These are phyloP conservation scores for Pontoporia blainvillei DNA, from an alignment of 2,113 vertebrate genomes.

Conservation along the genomic window DNA sequence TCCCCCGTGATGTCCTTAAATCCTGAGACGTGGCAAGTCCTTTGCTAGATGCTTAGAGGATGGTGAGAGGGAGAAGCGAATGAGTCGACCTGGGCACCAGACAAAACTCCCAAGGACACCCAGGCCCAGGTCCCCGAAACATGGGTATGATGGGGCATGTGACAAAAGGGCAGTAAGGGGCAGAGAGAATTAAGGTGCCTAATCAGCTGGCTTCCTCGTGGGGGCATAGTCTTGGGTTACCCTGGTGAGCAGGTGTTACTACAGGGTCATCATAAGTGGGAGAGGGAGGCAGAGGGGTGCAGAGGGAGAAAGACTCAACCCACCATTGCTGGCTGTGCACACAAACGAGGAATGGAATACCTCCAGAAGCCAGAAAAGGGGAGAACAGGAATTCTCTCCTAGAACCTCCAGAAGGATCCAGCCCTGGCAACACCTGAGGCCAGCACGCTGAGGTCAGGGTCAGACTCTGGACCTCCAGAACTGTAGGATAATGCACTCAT, in stretches of 20 bases:
- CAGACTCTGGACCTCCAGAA: no score
- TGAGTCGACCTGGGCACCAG: rapidly evolving
- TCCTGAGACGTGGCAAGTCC: not conserved
- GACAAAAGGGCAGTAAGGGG: no score
- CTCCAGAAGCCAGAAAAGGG: not conserved
- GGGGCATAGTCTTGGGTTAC: rapidly evolving
- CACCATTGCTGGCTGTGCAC: not conserved
- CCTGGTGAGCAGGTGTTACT: rapidly evolving
- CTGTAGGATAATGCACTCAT: rapidly evolving
- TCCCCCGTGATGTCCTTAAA: rapidly evolving
- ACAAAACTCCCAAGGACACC: not conserved
- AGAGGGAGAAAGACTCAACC: rapidly evolving
- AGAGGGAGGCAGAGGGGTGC: rapidly evolving
- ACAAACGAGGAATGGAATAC: not conserved
- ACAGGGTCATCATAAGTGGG: rapidly evolving
- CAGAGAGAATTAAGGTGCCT: not conserved
- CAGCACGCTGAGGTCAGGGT: no score
- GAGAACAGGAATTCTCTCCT: not conserved
- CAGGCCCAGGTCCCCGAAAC: not conserved
- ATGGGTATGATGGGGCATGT: rapidly evolving
- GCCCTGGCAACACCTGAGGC: rapidly evolving
- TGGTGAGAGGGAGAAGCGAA: no score
- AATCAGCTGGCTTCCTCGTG: not conserved
- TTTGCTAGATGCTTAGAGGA: no score
- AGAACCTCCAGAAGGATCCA: no score